These are phyloP conservation scores for Zootermopsis nevadensis DNA, from an alignment of 2,888 invertebrate species.

Conservation along the genomic window DNA sequence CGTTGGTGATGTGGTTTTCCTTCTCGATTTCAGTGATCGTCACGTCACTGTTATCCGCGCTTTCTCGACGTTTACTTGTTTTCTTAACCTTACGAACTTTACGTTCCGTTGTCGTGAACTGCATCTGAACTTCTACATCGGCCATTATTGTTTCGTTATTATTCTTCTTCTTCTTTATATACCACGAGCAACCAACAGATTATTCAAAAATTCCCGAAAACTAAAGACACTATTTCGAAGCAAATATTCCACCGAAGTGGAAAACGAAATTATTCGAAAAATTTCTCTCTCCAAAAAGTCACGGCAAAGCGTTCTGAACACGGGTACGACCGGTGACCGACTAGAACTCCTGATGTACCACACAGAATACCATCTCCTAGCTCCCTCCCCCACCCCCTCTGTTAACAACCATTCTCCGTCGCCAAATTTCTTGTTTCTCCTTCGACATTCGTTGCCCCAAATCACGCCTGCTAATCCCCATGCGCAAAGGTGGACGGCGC, in stretches of 20 bases:
- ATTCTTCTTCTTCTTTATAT: too few relatives aligned
- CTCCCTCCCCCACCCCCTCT: not conserved
- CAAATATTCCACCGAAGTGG: slow-evolving; percentile 11
- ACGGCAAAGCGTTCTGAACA: slow-evolving; percentile 13
- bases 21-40: slow-evolving; percentile 83
- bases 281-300: slow-evolving; percentile 1
- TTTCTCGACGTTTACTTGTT: slow-evolving; percentile 80
- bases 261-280: slow-evolving; percentile 20
- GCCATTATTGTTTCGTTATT: slow-evolving; percentile 73
- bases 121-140: slow-evolving; percentile 90
- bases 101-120: slow-evolving; percentile 84
- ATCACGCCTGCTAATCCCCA: slow-evolving; percentile 18
- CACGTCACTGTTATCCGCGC: slow-evolving; percentile 76
- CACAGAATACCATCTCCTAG: not conserved
- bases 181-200: slow-evolving; percentile 3
- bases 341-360: not conserved
- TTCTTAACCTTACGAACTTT: slow-evolving; percentile 93
- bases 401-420: not conserved
- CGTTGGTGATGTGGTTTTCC: slow-evolving; percentile 73
- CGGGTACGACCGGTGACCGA: not conserved
- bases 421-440: slow-evolving; percentile 3
- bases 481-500: not conserved
- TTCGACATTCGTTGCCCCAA: not conserved
- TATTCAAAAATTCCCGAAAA: not conserved
- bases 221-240: not conserved